Percentiles rank a stretch among this genome's conserved stretches.
phyloP scores from a whole-genome alignment of 2,797 vertebrate genomes.

The Galago senegalensis region DNA sequence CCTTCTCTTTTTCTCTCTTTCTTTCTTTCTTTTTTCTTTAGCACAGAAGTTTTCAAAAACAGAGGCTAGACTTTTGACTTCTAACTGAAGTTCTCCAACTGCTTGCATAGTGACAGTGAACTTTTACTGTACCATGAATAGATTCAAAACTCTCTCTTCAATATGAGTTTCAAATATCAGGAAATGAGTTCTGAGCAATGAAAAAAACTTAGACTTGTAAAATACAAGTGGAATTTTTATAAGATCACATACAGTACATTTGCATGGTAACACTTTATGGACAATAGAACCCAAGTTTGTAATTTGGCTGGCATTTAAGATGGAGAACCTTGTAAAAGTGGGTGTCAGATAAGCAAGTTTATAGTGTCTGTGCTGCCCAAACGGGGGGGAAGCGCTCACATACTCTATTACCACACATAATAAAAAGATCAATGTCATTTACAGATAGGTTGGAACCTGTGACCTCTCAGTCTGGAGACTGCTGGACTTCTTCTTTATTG shows the following conservation, averaged over 20 bases:
- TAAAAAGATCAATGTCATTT: not conserved
- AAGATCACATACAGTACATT: not conserved
- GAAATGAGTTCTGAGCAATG: not conserved
- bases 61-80: not conserved
- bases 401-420: not conserved
- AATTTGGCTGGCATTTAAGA: not conserved
- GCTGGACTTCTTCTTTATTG: not conserved
- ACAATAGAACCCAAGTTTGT: not conserved
- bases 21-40: no score
- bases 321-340: not conserved
- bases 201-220: not conserved
- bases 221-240: not conserved
- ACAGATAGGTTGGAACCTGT: not conserved
- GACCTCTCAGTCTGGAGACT: not conserved
- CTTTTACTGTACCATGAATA: not conserved
- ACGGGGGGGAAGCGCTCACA: not conserved
- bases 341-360: not conserved
- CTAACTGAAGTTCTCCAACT: not conserved
- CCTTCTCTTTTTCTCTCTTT: no score
- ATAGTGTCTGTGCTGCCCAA: not conserved
- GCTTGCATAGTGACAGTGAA: not conserved
- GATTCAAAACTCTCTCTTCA: not conserved
- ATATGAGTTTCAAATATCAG: not conserved
- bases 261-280: not conserved
- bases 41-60: no score